phyloP scores from a whole-genome alignment of 37 sponge, comb jelly and placozoan genomes.

The Haliclona indistincta region DNA sequence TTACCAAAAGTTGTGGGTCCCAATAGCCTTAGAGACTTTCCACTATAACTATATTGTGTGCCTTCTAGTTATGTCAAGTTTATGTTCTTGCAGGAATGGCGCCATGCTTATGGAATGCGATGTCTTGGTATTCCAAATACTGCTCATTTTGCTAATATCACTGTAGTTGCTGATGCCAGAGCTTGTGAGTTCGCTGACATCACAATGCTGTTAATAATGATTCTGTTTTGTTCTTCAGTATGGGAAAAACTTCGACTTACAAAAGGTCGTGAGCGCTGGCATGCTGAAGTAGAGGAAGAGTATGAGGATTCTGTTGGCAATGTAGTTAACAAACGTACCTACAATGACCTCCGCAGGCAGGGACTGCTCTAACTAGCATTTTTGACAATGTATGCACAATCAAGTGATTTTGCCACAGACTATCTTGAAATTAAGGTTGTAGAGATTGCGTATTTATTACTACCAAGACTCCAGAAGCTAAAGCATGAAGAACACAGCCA shows the following conservation, averaged over 20 bases:
- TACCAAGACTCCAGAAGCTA: too few species aligned
- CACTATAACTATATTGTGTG: too few species aligned
- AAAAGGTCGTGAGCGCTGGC: slow-evolving; percentile 43
- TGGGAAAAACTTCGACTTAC: slow-evolving; percentile 82
- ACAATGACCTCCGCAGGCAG: slow-evolving; percentile 89
- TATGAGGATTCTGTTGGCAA: slow-evolving; percentile 96
- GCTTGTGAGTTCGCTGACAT: slow-evolving; percentile 66
- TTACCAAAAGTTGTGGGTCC: neutral
- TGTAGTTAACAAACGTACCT: slow-evolving; percentile 91
- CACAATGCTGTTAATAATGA: neutral
- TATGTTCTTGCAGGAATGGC: slow-evolving; percentile 93
- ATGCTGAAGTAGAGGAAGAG: slow-evolving; percentile 76
- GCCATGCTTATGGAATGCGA: slow-evolving; percentile 99
- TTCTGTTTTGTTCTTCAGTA: slow-evolving; percentile 33
- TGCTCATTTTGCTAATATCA: slow-evolving; percentile 98
- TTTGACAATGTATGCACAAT: too few species aligned
- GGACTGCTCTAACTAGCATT: slow-evolving; percentile 92
- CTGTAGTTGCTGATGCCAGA: slow-evolving; percentile 85
- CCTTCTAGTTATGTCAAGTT: too few species aligned
- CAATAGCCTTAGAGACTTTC: neutral
- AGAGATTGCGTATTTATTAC: too few species aligned
- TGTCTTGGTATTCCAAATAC: slow-evolving; percentile 99
- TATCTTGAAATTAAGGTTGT: too few species aligned
- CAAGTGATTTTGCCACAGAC: too few species aligned
- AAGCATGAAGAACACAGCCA: too few species aligned